Base-by-base conservation (phyloP, 2,113 vertebrate species). In the Albula glossodonta region DNA sequence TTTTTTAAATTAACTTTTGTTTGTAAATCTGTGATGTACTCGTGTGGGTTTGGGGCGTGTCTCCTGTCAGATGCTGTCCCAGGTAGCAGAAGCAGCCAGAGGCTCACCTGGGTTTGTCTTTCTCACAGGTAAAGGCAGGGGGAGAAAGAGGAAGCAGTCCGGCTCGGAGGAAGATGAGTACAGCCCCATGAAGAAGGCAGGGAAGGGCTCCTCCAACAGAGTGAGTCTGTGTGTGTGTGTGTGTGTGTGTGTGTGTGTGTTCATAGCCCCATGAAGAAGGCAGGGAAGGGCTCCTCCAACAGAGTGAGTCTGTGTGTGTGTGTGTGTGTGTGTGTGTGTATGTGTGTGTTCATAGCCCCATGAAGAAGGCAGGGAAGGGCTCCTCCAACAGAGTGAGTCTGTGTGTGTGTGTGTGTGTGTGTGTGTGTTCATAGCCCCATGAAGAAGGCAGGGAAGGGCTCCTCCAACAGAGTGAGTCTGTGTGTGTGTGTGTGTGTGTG, bases 141-240 rank as follows among this genome's bases (percentile, higher is more conserved):
- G 97, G 41, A 98, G 95, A 93, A 99, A 99, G 95, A 97, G 97
- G 93, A 99, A 97, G 97, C 91, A 93, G 60, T 99, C 98, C 3
- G 96, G 95, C 84, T 99, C 98, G 5, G 98, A 98, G 92, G 98
- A 99, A 89, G 97, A 96, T 0, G 97, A 98, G 25, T 99, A 97
- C 92, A 97, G 93, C 82, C 98, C 98, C 3, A 93, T 96, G 92
- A 98, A 97, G 93, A 99, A 97, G 90, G 56, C 89, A 0, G 85
- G 90, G 8, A 97, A 96, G 87, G 80, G 94, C 51, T 87, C 93
- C 41, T 22, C 87, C 0, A 95, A 93, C 94, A 97, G 94, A 93
- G 97, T 99, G 90, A 94, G 95, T 91, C 17, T 51, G 49, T 51
- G 81, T 8, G n/a, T 15, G 15, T 10, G 19, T 56, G 81, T 25